phyloP scores from a whole-genome alignment of 1,140 invertebrate genomes.

The Drosophila prosaltans region DNA sequence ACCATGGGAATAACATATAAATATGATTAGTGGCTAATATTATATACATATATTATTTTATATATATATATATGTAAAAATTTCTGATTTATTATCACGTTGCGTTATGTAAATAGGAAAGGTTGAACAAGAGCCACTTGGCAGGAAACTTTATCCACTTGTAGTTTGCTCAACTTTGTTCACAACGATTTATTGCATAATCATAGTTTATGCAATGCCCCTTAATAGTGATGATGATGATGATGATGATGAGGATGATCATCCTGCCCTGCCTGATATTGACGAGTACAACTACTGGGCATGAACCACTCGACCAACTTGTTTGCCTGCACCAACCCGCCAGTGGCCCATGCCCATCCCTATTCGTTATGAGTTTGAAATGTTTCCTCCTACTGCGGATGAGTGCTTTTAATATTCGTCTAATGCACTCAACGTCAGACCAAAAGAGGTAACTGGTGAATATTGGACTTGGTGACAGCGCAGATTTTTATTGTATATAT shows the following conservation, averaged over 20 bases:
- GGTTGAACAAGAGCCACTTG: slow-evolving; percentile 14
- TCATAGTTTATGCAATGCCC: slow-evolving; percentile 59
- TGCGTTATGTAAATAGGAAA: slow-evolving; percentile 19
- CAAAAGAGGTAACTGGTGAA: slow-evolving; percentile 4
- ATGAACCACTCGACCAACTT: slow-evolving; percentile 29
- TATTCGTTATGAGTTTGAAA: slow-evolving; percentile 45
- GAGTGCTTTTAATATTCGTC: slow-evolving; percentile 77
- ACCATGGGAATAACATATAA: slow-evolving; percentile 26
- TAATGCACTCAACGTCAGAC: slow-evolving; percentile 70
- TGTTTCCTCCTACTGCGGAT: slow-evolving; percentile 25
- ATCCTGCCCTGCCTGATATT: slow-evolving; percentile 13
- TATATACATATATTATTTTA: no score
- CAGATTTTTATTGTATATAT: no score
- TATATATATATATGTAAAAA: slow-evolving; percentile 13
- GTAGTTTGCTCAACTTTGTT: slow-evolving; percentile 34
- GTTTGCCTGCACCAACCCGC: neutral
- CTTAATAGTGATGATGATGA: slow-evolving; percentile 26
- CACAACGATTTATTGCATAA: slow-evolving; percentile 56
- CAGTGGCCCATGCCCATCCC: neutral
- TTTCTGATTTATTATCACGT: slow-evolving; percentile 41
- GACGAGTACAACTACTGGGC: slow-evolving; percentile 36
- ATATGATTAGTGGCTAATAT: slow-evolving; percentile 38
- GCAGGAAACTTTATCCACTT: slow-evolving; percentile 33
- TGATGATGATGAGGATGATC: neutral
- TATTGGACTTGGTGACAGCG: neutral